Base-by-base conservation (phyloP, 2,888 invertebrate species). In the Eupithecia vulgata region DNA sequence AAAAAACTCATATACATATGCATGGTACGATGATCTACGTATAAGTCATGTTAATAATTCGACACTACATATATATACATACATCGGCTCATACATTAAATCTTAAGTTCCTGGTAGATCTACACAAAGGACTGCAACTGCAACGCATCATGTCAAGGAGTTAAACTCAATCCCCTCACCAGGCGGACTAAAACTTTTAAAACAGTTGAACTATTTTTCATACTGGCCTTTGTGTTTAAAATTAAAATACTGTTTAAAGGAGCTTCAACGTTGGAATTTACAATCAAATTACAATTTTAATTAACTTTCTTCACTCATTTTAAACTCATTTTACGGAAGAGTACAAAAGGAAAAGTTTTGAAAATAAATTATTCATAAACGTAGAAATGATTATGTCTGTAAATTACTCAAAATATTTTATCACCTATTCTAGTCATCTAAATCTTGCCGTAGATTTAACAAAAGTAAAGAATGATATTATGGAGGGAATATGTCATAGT, bases 171-270 rank as follows among this genome's bases (percentile, higher is more conserved):
- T 1, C 4, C 30, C 1, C 30, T 30, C 30, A 30, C 30, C 30
- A 30, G 30, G 17, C 8, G 61, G n/a, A 48, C n/a, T 8, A 48
- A 7, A 61, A 61, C n/a, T 62, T 35, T 35, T 6, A 10, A 62
- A 17, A 34, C 8, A 59, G 15, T 35, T 30, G 3, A 62, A 35
- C 4, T 35, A 35, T 62, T 21, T 64, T 37, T 37, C 8, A 62
- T 64, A 64, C 21, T n/a, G 62, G 21, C 62, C 62, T 64, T 12
- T 64, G 21, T 37, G 10, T 64, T 34, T 35, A 17, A 37, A 64
- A 64, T 64, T 35, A 62, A 37, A n/a, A 35, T 37, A 35, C 62
- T 37, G 6, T 12, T 35, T 12, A 8, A 62, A 34, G 15, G 17
- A 1, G 61, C 34, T 61, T 8, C 7, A 34, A 34, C 30, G n/a